Evolutionary conservation across 2,797 vertebrate genomes (phyloP).

Genomic region (Cirrhinus mrigala): DNA sequence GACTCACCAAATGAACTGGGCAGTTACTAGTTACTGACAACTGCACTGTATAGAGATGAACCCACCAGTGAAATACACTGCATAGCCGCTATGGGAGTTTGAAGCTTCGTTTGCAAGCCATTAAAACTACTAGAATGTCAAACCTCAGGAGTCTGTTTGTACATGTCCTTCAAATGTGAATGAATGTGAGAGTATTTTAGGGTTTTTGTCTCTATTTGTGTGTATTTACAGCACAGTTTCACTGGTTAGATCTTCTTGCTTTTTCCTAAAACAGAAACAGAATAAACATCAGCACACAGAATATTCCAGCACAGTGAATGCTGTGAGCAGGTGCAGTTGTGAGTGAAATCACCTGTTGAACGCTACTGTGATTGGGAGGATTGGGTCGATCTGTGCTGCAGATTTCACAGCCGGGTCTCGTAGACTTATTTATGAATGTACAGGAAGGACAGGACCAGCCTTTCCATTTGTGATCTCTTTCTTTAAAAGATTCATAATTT

Average conservation of each 20-base stretch:
- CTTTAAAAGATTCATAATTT: neutral
- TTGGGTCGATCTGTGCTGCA: slow-evolving; percentile 83
- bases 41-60: neutral
- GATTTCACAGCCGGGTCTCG: slow-evolving; percentile 93
- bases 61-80: neutral
- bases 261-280: slow-evolving; percentile 30
- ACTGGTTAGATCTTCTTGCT: slow-evolving; percentile 28
- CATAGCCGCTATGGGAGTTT: neutral
- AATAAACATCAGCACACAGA: neutral
- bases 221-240: slow-evolving; percentile 11
- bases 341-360: slow-evolving; percentile 78
- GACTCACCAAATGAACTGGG: neutral
- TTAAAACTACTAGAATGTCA: neutral
- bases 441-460: slow-evolving; percentile 92
- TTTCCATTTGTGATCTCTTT: neutral
- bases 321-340: slow-evolving; percentile 8
- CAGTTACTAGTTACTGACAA: neutral
- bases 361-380: slow-evolving; percentile 67
- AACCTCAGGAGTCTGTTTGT: neutral
- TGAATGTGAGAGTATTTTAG: neutral
- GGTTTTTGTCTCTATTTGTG: neutral
- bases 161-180: neutral
- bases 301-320: slow-evolving; percentile 7
- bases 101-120: neutral
- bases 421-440: slow-evolving; percentile 91